Base-by-base conservation (phyloP, 2,888 invertebrate species). In the Scaptomyza tumidula region DNA sequence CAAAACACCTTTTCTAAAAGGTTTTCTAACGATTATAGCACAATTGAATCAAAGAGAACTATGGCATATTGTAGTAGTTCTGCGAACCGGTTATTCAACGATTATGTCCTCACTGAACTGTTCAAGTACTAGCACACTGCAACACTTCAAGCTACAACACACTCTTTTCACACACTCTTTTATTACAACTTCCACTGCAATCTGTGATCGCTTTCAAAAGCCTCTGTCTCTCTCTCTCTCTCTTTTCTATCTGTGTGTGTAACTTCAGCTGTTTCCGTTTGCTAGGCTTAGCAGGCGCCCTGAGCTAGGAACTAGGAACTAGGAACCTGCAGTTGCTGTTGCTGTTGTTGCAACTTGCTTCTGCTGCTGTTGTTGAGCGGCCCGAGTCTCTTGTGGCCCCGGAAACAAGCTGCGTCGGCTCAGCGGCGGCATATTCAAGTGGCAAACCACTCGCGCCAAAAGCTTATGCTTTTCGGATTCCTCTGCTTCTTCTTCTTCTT, bases 381-480 rank as follows among this genome's bases (percentile, higher is more conserved):
- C 31, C 49, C 44, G 33, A 66, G 54, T 58, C 72, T 67, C 41
- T 58, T 54, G 66, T 53, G 24, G 50, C 71, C 71, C 76, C 71
- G 74, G 76, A 75, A 75, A 75, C 60, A 75, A 58, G 62, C 66
- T 44, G 56, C 52, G 49, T 56, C 39, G 45, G 55, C 67, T 55
- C 58, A 49, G 71, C 71, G 16, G 49, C 33, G 35, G 44, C 57
- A 52, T 54, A 24, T 68, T 75, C 75, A 75, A 75, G 75, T 75
- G 75, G 69, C 52, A 55, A 48, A 14, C 60, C 75, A 78, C 78
- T 78, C 74, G 60, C 69, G 73, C 65, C 75, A 78, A 65, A 41
- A 88, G 80, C 84, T 82, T 89, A 86, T 84, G 89, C 84, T 80
- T 87, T 89, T 86, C 39, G 87, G 86, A 58, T 41, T 16, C 41